Evolutionary conservation across 1,140 invertebrate genomes (phyloP).

Genomic region (Caligus rogercresseyi): DNA sequence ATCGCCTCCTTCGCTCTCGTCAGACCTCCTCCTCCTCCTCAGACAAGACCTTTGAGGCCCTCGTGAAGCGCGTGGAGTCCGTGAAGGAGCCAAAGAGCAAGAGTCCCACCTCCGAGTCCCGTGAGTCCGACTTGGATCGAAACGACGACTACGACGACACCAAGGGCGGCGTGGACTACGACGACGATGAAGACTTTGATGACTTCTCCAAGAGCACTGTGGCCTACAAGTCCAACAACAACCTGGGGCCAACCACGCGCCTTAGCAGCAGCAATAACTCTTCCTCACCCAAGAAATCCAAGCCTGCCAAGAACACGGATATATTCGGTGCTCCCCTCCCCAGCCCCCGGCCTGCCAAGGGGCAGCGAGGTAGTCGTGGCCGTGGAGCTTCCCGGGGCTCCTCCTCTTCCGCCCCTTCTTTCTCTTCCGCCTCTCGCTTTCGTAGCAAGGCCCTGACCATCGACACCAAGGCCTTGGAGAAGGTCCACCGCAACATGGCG

Average conservation of each 20-base stretch:
- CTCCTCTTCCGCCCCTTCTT: background rate
- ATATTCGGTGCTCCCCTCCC: background rate
- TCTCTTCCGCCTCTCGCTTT: background rate
- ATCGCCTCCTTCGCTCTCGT: background rate
- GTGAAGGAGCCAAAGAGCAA: background rate
- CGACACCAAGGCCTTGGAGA: slow-evolving; percentile 12
- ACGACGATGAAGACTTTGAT: slow-evolving; percentile 9
- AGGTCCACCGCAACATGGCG: slow-evolving; percentile 16
- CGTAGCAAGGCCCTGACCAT: slow-evolving; percentile 8
- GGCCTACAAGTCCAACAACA: background rate
- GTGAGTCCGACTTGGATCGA: slow-evolving; percentile 9
- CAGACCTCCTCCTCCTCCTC: background rate
- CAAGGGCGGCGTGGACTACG: slow-evolving; percentile 18
- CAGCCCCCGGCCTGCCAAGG: too few relatives aligned
- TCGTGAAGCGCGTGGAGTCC: slow-evolving; percentile 13
- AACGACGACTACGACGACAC: slow-evolving; percentile 13
- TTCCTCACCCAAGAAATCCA: background rate
- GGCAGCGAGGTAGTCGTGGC: too few relatives aligned
- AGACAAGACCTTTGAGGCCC: slow-evolving; percentile 7
- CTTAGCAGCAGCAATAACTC: background rate
- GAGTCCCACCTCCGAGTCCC: background rate
- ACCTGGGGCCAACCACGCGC: background rate
- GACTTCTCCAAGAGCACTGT: background rate
- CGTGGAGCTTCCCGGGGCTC: too few relatives aligned
- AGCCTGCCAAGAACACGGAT: background rate